Evolutionary conservation across 1,140 invertebrate species (phyloP).

Genomic region (Drosophila jambulina): DNA sequence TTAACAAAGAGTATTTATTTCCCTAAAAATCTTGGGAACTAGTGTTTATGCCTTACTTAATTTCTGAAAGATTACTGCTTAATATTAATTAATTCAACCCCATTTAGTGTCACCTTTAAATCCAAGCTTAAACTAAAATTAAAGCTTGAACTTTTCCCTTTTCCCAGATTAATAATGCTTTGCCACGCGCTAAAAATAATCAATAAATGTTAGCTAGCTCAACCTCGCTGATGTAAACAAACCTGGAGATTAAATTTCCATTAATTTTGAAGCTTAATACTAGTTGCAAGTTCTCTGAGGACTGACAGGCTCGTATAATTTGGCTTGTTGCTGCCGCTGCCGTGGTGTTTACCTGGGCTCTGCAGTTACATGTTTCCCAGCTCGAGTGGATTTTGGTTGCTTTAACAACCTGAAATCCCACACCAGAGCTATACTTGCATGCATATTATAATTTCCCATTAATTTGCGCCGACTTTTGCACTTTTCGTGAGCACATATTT

Average conservation of each 20-base stretch:
- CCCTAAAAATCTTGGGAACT: neutral
- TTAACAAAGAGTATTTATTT: neutral
- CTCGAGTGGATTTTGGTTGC: slow-evolving; percentile 5
- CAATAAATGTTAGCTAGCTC: slow-evolving; percentile 1
- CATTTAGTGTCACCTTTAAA: neutral
- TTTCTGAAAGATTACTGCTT: neutral
- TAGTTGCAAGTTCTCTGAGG: slow-evolving; percentile 5
- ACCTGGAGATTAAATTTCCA: slow-evolving; percentile 30
- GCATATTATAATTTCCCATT: slow-evolving; percentile 69
- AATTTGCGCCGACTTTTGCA: slow-evolving; percentile 71
- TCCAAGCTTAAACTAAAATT: neutral
- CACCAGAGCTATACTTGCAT: slow-evolving; percentile 15
- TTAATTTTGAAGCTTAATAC: slow-evolving; percentile 11
- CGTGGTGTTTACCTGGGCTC: slow-evolving; percentile 4
- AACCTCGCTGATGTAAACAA: slow-evolving; percentile 2
- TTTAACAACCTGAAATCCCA: slow-evolving; percentile 7
- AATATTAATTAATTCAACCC: neutral
- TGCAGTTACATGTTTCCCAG: slow-evolving; percentile 17
- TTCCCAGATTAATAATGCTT: slow-evolving; percentile 1
- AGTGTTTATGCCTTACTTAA: no score
- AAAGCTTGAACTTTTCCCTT: neutral
- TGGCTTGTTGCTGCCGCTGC: slow-evolving; percentile 14
- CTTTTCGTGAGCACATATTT: slow-evolving; percentile 66
- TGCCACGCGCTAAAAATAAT: slow-evolving; percentile 12
- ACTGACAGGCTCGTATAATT: slow-evolving; percentile 14